Evolutionary conservation across 2,797 vertebrate genomes (phyloP).

Genomic region (Sylvia borin): DNA sequence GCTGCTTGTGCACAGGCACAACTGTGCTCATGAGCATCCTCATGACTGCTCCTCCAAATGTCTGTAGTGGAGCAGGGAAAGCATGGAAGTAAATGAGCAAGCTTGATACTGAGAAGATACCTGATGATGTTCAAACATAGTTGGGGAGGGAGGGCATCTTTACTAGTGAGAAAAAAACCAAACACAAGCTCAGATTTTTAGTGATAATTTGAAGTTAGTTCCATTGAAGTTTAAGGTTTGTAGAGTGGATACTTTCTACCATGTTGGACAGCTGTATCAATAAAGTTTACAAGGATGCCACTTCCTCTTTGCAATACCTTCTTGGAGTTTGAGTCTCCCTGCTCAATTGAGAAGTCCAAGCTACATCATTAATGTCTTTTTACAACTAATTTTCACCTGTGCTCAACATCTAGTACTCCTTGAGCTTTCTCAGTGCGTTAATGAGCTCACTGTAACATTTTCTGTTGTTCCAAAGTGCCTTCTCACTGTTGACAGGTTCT

Average conservation of each 20-base stretch:
- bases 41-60: not conserved
- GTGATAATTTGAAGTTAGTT: not conserved
- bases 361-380: not conserved
- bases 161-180: not conserved
- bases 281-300: not conserved
- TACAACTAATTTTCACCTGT: not conserved
- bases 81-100: not conserved
- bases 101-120: not conserved
- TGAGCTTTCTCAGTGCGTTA: not conserved
- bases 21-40: not conserved
- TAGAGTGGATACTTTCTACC: not conserved
- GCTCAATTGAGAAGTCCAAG: not conserved
- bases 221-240: not conserved
- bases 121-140: not conserved
- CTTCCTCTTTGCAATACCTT: not conserved
- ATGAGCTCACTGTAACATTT: not conserved
- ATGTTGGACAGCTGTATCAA: not conserved
- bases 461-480: not conserved
- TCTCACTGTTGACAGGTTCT: not conserved
- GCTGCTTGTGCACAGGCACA: not conserved
- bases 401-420: not conserved
- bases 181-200: not conserved
- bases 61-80: not conserved
- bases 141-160: not conserved
- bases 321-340: not conserved